Evolutionary conservation across 2,113 vertebrate species (phyloP).

Genomic region (Gymnorhina tibicen): DNA sequence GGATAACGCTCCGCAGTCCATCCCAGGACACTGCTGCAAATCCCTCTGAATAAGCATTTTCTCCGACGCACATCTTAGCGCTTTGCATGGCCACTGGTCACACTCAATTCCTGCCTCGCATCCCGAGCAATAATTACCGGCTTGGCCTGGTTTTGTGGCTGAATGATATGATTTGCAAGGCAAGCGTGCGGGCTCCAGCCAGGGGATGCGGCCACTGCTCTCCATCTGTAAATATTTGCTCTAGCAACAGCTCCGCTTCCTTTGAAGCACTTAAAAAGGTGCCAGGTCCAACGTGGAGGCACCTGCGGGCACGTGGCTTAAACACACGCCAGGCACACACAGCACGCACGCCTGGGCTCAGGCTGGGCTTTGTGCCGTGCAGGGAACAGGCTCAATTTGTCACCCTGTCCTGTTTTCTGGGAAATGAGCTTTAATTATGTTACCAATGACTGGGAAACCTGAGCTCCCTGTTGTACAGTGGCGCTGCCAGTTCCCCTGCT

Average conservation of each 20-base stretch:
- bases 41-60: not conserved
- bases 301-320: not conserved
- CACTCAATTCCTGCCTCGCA: not conserved
- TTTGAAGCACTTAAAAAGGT: not conserved
- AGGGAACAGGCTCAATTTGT: not conserved
- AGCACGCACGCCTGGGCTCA: rapidly evolving
- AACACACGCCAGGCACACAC: not conserved
- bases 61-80: not conserved
- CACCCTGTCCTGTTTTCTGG: not conserved
- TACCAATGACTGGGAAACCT: not conserved
- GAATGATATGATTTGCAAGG: not conserved
- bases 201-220: not conserved
- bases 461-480: rapidly evolving
- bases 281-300: not conserved
- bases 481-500: rapidly evolving
- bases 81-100: not conserved
- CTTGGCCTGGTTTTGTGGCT: not conserved
- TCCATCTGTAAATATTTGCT: not conserved
- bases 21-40: not conserved
- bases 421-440: not conserved
- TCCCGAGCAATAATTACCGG: not conserved
- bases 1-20: not conserved
- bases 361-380: not conserved
- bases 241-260: not conserved
- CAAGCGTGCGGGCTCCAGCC: not conserved